phyloP scores from a whole-genome alignment of 2,113 vertebrate genomes.

The Dipodomys spectabilis region DNA sequence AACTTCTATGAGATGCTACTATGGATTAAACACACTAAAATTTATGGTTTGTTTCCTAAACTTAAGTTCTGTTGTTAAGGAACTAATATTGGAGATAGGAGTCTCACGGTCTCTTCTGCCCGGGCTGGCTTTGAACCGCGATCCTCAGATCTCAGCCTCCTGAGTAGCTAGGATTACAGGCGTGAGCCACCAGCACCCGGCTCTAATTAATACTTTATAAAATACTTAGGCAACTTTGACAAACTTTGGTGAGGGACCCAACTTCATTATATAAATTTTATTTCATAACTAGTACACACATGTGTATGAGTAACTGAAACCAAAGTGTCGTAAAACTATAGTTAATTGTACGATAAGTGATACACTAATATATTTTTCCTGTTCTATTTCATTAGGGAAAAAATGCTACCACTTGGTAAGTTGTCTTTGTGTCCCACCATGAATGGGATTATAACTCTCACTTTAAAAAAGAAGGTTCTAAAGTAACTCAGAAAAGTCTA shows the following conservation, averaged over 20 bases:
- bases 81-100: too few species aligned
- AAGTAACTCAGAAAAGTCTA: slow-evolving; percentile 53
- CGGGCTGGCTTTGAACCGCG: too few species aligned
- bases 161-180: too few species aligned
- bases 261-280: slow-evolving; percentile 29
- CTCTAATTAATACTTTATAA: background rate
- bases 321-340: slow-evolving; percentile 16
- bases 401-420: background rate
- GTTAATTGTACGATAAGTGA: slow-evolving; percentile 5
- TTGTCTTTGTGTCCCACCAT: slow-evolving; percentile 12
- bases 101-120: too few species aligned
- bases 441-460: slow-evolving; percentile 9
- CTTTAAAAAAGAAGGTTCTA: slow-evolving; percentile 54
- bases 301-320: slow-evolving; percentile 39
- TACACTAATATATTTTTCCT: slow-evolving; percentile 34
- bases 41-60: slow-evolving; percentile 14
- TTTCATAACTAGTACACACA: background rate
- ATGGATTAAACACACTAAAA: background rate
- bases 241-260: background rate
- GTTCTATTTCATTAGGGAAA: slow-evolving; percentile 4
- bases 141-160: too few species aligned
- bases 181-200: too few species aligned
- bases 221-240: slow-evolving; percentile 11
- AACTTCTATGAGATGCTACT: slow-evolving; percentile 18
- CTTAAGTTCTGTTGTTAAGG: slow-evolving; percentile 8